These are phyloP conservation scores for Xestia sexstrigata DNA, from an alignment of 2,888 invertebrate genomes.

Conservation along the genomic window DNA sequence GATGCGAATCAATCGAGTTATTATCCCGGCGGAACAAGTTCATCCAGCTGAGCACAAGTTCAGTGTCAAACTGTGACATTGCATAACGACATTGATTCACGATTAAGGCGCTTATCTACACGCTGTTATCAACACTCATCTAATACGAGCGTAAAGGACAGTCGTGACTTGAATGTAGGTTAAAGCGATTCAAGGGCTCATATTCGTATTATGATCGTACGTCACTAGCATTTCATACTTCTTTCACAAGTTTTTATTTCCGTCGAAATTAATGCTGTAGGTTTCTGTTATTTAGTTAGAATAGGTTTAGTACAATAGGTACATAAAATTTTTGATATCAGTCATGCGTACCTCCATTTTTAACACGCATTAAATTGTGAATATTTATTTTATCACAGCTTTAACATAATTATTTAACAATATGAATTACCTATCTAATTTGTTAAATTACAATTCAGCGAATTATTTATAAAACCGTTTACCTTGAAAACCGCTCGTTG, in stretches of 20 bases:
- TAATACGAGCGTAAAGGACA: slow-evolving; percentile 67
- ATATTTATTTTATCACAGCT: slow-evolving; percentile 50
- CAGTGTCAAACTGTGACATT: slow-evolving; percentile 69
- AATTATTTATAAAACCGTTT: slow-evolving; percentile 82
- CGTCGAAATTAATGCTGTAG: background rate
- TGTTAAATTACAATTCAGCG: slow-evolving; percentile 80
- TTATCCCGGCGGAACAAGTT: slow-evolving; percentile 50
- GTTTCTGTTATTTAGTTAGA: background rate
- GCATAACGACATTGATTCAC: slow-evolving; percentile 73
- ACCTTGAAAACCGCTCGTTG: slow-evolving; percentile 84
- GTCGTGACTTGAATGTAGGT: slow-evolving; percentile 61
- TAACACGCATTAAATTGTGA: slow-evolving; percentile 45
- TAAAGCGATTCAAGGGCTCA: slow-evolving; percentile 49
- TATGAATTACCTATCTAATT: slow-evolving; percentile 78
- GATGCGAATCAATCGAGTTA: slow-evolving; percentile 39
- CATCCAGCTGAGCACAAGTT: slow-evolving; percentile 70
- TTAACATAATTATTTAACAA: slow-evolving; percentile 71
- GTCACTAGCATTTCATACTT: slow-evolving; percentile 41
- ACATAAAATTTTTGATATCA: background rate
- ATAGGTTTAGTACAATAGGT: background rate
- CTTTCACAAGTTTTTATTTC: slow-evolving; percentile 36
- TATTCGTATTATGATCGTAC: slow-evolving; percentile 24
- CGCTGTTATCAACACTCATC: slow-evolving; percentile 70
- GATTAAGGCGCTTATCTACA: slow-evolving; percentile 73
- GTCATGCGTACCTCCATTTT: slow-evolving; percentile 17